Evolutionary conservation across 2,888 invertebrate species (phyloP), one percentile per base, ranked within the genome.

Genomic region (Metacarcinus magister): DNA sequence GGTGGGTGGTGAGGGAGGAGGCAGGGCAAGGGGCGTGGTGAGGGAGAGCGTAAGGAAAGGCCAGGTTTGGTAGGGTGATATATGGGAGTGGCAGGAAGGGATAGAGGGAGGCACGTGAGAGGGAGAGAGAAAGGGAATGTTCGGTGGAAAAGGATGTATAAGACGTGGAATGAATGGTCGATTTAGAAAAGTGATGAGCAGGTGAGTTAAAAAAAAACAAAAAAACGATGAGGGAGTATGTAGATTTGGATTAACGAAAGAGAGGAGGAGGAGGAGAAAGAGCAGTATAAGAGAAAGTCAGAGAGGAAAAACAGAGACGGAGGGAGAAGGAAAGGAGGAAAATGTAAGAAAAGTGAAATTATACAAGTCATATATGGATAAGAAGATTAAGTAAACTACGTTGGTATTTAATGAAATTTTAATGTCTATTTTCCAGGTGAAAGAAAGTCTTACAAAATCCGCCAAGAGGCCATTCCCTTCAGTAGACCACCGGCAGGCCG

Each of bases 181-280:
- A 46, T n/a, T 48, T 23, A 92, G 28, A 5, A 44, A n/a, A 32
- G 28, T 48, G 19, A 92, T 48, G 92, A 7, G 39, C 43, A 90
- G 46, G 39, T 19, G 46, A 28, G 28, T 19, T n/a, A n/a, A n/a
- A n/a, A n/a, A n/a, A n/a, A n/a, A n/a, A n/a, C 39, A 46, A 90
- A 8, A 28, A 90, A 19, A n/a, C 23, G 90, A 23, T 16, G 46
- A 19, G 46, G 46, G 90, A 90, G 28, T 43, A n/a, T 44, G 90
- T 44, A n/a, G 90, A 4, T 13, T 10, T 32, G 87, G 4, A 87
- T 54, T 54, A 13, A 87, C 32, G 87, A 87, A 13, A 16, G 39
- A 10, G 39, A 87, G 87, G 87, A 87, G 23, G 87, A 87, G 39
- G 82, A 82, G 93, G 93, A 93, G 93, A 48, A 92, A 48, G 92